phyloP scores from a whole-genome alignment of 2,888 invertebrate genomes.

The Trachelus troglodyta region DNA sequence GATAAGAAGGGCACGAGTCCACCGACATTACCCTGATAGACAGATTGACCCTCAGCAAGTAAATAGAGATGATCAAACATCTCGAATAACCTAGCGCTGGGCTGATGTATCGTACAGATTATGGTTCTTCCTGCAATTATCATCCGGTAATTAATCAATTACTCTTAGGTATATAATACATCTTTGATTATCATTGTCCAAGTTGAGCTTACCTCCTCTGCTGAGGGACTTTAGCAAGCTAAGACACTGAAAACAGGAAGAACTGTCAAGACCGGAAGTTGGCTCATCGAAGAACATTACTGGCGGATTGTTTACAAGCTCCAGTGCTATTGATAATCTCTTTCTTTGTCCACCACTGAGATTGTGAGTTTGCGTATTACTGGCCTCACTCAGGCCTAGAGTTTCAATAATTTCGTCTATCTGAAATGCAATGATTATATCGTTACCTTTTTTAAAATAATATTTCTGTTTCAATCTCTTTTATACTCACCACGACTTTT shows the following conservation, averaged over 20 bases:
- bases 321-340: constrained; percentile 89
- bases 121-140: constrained; percentile 77
- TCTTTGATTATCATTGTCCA: background rate
- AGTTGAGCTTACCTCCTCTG: constrained; percentile 71
- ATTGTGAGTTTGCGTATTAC: constrained; percentile 82
- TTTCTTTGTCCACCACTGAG: constrained; percentile 94
- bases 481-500: constrained; percentile 76
- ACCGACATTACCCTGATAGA: constrained; percentile 87
- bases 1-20: constrained; percentile 90
- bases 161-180: background rate
- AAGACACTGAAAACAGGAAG: constrained; percentile 93
- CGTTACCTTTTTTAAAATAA: background rate
- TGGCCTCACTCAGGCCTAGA: constrained; percentile 82
- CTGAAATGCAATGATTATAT: constrained; percentile 35
- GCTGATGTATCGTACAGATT: constrained; percentile 97
- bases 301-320: constrained; percentile 95
- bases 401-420: constrained; percentile 85
- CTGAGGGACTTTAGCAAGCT: constrained; percentile 89
- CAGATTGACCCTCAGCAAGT: constrained; percentile 91
- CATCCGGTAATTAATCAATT: background rate
- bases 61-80: constrained; percentile 95
- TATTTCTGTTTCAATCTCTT: background rate
- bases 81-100: constrained; percentile 93
- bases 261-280: constrained; percentile 92
- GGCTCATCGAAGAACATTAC: constrained; percentile 99